These are phyloP conservation scores for Silvanus unidentatus DNA, from an alignment of 2,888 invertebrate species.

Conservation along the genomic window DNA sequence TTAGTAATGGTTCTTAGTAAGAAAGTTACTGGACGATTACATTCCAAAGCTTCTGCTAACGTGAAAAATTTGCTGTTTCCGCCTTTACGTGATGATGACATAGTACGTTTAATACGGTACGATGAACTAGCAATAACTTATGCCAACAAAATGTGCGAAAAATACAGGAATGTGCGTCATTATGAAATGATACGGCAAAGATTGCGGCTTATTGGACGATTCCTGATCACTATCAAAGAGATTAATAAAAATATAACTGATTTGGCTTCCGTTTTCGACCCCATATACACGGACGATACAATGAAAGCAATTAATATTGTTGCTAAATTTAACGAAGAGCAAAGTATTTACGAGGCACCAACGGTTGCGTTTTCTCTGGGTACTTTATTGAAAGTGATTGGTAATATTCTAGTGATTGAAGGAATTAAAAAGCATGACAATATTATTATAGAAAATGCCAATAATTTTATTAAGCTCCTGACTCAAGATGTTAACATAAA, in stretches of 20 bases:
- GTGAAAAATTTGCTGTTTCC: constrained; percentile 17
- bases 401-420: constrained; percentile 7
- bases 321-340: constrained; percentile 11
- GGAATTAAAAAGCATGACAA: constrained; percentile 18
- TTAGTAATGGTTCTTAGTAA: constrained; percentile 8
- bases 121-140: constrained; percentile 19
- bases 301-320: constrained; percentile 11
- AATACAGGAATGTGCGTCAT: constrained; percentile 15
- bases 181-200: constrained; percentile 14
- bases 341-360: constrained; percentile 10
- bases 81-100: constrained; percentile 17
- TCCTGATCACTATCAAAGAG: constrained; percentile 5
- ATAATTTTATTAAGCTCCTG: constrained; percentile 13
- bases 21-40: constrained; percentile 11
- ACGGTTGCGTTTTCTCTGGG: constrained; percentile 16
- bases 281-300: constrained; percentile 10
- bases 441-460: constrained; percentile 6
- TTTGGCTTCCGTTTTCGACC: constrained; percentile 15
- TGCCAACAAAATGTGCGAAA: constrained; percentile 19
- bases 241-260: constrained; percentile 6
- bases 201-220: constrained; percentile 8
- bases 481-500: constrained; percentile 9
- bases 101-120: constrained; percentile 17
- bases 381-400: constrained; percentile 18
- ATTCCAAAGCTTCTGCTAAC: constrained; percentile 8